phyloP scores from a whole-genome alignment of 2,113 vertebrate species.

The Lophius piscatorius region DNA sequence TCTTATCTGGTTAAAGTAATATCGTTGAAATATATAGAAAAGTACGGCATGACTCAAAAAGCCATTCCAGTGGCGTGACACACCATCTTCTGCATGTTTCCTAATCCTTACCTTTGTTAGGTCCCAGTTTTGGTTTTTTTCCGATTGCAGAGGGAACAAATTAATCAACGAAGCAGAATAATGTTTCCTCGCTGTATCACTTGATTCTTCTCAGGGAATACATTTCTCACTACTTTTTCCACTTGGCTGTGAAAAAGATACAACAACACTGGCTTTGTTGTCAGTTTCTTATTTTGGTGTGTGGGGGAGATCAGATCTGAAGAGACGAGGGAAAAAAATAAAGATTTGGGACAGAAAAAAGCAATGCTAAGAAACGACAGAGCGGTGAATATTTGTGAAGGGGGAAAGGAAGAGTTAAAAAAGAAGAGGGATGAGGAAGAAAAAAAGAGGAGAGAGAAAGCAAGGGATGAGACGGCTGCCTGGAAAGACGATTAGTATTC shows the following conservation, averaged over 20 bases:
- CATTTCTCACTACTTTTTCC: slow-evolving; percentile 12
- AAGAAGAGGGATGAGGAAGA: slow-evolving; percentile 52
- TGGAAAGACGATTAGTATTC: slow-evolving; percentile 94
- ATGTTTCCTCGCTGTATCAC: slow-evolving; percentile 30
- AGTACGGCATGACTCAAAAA: slow-evolving; percentile 57
- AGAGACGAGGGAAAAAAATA: slow-evolving; percentile 5
- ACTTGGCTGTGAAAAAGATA: slow-evolving; percentile 32
- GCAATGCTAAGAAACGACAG: slow-evolving; percentile 40
- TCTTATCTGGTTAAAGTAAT: slow-evolving; percentile 65
- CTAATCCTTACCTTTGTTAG: slow-evolving; percentile 40
- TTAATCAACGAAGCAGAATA: slow-evolving; percentile 41
- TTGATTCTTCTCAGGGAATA: slow-evolving; percentile 38
- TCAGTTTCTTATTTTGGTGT: slow-evolving; percentile 29
- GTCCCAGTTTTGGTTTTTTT: slow-evolving; percentile 26
- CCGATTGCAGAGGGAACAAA: slow-evolving; percentile 23
- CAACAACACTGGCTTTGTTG: slow-evolving; percentile 47
- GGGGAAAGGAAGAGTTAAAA: slow-evolving; percentile 35
- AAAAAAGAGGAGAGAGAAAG: slow-evolving; percentile 58
- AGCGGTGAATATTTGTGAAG: slow-evolving; percentile 49
- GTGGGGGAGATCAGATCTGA: slow-evolving; percentile 40
- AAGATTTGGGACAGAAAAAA: slow-evolving; percentile 19
- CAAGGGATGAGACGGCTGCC: slow-evolving; percentile 83
- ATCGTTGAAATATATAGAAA: slow-evolving; percentile 66
- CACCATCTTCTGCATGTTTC: slow-evolving; percentile 55
- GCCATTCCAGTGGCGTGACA: slow-evolving; percentile 43